phyloP scores from a whole-genome alignment of 2,888 invertebrate species.

The Neelides folsomi region DNA sequence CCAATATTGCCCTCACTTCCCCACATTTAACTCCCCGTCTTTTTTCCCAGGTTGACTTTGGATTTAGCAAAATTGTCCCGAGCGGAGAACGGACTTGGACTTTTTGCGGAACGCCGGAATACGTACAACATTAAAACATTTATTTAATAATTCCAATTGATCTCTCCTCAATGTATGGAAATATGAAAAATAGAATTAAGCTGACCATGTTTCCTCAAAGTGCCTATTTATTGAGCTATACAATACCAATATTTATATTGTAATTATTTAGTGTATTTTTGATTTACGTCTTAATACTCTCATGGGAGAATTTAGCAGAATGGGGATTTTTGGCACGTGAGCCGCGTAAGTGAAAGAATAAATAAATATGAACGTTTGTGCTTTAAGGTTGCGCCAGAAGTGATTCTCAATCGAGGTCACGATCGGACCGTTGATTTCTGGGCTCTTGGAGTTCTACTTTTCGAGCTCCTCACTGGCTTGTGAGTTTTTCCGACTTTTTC shows the following conservation, averaged over 20 bases:
- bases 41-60: conserved; percentile 63
- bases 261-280: no score
- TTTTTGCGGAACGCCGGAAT: conserved; percentile 61
- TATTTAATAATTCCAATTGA: not conserved
- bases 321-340: no score
- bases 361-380: no score
- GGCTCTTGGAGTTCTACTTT: conserved; percentile 79
- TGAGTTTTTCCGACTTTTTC: conserved; percentile 39
- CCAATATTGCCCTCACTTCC: no score
- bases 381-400: conserved; percentile 49
- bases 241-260: no score
- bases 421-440: conserved; percentile 85
- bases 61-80: conserved; percentile 76
- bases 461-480: conserved; percentile 72
- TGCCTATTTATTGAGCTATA: no score
- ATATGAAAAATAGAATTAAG: not conserved
- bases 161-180: not conserved
- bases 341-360: no score
- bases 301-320: no score
- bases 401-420: conserved; percentile 72
- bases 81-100: conserved; percentile 77
- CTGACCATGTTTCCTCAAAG: no score
- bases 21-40: not conserved
- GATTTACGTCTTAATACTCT: no score
- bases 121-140: conserved; percentile 6